Conservation (phyloP, 2,888 invertebrate species). For the Eupithecia exiguata region DNA sequence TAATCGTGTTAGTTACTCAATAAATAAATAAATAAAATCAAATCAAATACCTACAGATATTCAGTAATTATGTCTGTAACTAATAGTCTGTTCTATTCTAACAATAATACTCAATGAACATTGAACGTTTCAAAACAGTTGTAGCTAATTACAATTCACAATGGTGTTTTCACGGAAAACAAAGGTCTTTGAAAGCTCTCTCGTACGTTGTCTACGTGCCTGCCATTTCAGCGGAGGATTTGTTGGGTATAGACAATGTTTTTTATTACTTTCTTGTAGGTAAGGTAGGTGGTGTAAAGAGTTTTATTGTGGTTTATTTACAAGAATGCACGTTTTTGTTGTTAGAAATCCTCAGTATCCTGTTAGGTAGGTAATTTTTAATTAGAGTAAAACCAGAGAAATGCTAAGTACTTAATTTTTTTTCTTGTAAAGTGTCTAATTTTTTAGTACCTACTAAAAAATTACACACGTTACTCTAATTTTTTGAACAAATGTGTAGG, state of each 20-base stretch:
- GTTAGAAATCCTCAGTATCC: not conserved
- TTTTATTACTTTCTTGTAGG: slow-evolving; percentile 7
- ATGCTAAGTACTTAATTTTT: no score
- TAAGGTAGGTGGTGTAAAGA: not conserved
- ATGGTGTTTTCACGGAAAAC: slow-evolving; percentile 21
- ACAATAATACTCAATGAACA: not conserved
- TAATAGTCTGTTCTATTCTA: not conserved
- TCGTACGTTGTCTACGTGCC: slow-evolving; percentile 23
- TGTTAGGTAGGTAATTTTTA: not conserved
- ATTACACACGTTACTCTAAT: no score
- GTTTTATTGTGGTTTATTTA: not conserved
- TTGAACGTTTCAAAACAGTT: slow-evolving; percentile 4
- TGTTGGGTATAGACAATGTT: slow-evolving; percentile 19
- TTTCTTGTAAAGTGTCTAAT: no score
- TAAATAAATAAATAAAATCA: no score
- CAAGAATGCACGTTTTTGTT: not conserved
- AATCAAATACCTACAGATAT: no score
- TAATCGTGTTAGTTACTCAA: no score
- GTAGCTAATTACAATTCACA: slow-evolving; percentile 14
- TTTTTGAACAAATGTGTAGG: no score
- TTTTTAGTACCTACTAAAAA: no score
- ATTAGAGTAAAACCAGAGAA: not conserved
- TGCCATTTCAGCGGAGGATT: slow-evolving; percentile 16
- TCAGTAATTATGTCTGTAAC: no score
- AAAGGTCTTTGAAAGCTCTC: slow-evolving; percentile 15